phyloP scores from a whole-genome alignment of 2,888 invertebrate species.

The Terebella lapidaria region DNA sequence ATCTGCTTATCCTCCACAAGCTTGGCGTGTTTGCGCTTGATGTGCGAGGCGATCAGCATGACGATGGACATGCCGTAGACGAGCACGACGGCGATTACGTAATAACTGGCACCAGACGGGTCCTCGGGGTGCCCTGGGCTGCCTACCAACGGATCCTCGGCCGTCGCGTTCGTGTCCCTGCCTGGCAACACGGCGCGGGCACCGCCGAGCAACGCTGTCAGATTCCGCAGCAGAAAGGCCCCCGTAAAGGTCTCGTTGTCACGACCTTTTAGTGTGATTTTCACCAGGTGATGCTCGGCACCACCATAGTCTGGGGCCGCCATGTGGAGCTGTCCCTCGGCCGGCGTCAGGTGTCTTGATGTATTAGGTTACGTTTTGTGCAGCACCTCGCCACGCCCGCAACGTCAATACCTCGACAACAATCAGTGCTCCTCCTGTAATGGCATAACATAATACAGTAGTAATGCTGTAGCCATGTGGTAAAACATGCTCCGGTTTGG shows the following conservation, averaged over 20 bases:
- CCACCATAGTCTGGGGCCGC: neutral
- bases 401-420: no score
- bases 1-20: slow-evolving; percentile 27
- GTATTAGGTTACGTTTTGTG: no score
- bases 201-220: slow-evolving; percentile 4
- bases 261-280: slow-evolving; percentile 16
- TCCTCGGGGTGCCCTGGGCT: slow-evolving; percentile 1
- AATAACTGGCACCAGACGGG: slow-evolving; percentile 42
- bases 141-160: neutral
- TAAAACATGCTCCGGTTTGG: no score
- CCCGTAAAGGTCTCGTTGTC: slow-evolving; percentile 23
- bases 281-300: slow-evolving; percentile 3
- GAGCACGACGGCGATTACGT: slow-evolving; percentile 50
- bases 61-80: slow-evolving; percentile 51
- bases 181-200: neutral
- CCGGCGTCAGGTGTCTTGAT: no score
- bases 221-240: slow-evolving; percentile 20
- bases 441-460: no score
- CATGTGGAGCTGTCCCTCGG: no score
- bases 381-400: no score
- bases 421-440: no score
- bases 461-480: no score
- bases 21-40: slow-evolving; percentile 32
- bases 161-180: neutral
- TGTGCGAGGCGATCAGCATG: slow-evolving; percentile 51